Evolutionary conservation across 2,888 invertebrate species (phyloP).

Genomic region (Dynastes grantii): DNA sequence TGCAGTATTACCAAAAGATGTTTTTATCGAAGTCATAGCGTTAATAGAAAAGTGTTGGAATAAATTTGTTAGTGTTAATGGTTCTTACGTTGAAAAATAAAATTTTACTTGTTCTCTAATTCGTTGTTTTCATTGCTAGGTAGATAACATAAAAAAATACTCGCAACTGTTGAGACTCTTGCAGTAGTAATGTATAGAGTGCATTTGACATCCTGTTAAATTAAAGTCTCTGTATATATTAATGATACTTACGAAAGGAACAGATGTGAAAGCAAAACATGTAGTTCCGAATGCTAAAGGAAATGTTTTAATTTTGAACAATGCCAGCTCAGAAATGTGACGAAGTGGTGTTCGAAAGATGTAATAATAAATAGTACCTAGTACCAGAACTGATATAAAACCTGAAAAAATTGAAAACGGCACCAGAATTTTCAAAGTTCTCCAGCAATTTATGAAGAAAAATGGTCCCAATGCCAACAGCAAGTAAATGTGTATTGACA

Average conservation of each 20-base stretch:
- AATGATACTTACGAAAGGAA: constrained; percentile 22
- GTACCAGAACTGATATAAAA: constrained; percentile 15
- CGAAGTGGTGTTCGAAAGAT: constrained; percentile 30
- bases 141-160: too few relatives aligned
- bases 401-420: constrained; percentile 38
- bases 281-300: constrained; percentile 40
- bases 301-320: constrained; percentile 3
- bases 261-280: constrained; percentile 36
- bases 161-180: too few relatives aligned
- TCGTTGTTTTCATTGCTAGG: too few relatives aligned
- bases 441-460: constrained; percentile 28
- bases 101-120: too few relatives aligned
- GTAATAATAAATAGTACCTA: constrained; percentile 34
- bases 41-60: too few relatives aligned
- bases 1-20: too few relatives aligned
- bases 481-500: constrained; percentile 27
- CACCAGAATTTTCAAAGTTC: constrained; percentile 36
- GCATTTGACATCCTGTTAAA: too few relatives aligned
- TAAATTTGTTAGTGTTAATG: too few relatives aligned
- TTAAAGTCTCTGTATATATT: too few relatives aligned
- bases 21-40: too few relatives aligned
- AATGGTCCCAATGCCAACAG: constrained; percentile 14
- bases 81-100: too few relatives aligned
- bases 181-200: too few relatives aligned
- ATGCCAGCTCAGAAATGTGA: constrained; percentile 9